Base-by-base conservation (phyloP, 2,113 vertebrate species). In the Myodes glareolus region DNA sequence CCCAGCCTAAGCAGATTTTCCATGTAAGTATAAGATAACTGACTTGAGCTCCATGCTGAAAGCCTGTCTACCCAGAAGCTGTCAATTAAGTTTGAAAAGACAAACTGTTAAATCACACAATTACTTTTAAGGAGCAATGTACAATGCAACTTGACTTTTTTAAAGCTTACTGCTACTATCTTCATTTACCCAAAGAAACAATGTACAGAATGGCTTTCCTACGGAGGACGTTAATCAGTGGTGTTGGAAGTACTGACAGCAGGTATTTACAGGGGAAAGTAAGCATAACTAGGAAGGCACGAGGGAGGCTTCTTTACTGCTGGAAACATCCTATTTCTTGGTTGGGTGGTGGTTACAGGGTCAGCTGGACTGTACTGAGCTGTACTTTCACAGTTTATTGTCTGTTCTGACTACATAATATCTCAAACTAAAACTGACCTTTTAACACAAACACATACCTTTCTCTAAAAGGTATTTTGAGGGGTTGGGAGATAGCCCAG, bases 391-490 rank as follows among this genome's bases (percentile, higher is more conserved):
- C 11, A 23, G 17, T 47, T 47, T 95, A 65, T 47, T 91, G 13
- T 61, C 36, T 77, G 89, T 91, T 94, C 65, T 91, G 10, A 19
- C 50, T 52, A 17, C 86, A 55, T 89, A 70, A 81, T 50, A 7
- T 61, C 76, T 92, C 45, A 73, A 93, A 91, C 77, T 77, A 73
- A 95, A 82, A 89, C 85, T 65, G 67, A 84, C 63, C 42, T 92
- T 85, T 39, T 76, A 91, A 81, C 70, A 70, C 33, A 93, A 94
- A 65, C 19, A 25, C 39, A 63, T 73, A 29, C 14, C 31, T 73
- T 95, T 8, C 68, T 70, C 80, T 92, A 61, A 90, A 92, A 86
- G 23, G 58, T 33, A 87, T 72, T 96, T 88, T 52, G 90, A 95
- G 25, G n/a, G 27, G 14, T 27, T 85, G 82, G 8, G 82, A 85